Conservation (phyloP, 2,888 invertebrate species). For the Schizotus pectinicornis region DNA sequence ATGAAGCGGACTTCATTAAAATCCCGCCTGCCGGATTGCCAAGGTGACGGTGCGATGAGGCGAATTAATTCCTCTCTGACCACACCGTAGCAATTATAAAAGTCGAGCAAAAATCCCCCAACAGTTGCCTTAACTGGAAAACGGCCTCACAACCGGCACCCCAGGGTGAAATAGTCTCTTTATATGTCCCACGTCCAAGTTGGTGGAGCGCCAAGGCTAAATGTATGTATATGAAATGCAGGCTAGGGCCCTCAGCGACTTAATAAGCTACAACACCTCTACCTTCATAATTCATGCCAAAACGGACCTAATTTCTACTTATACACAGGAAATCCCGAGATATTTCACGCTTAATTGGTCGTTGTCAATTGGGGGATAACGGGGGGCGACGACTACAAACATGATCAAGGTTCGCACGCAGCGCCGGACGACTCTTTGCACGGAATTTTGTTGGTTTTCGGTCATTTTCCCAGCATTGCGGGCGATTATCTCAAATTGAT, state of each 20-base stretch:
- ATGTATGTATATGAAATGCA: constrained; percentile 25
- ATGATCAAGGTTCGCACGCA: not conserved
- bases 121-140: constrained; percentile 7
- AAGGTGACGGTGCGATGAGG: constrained; percentile 7
- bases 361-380: constrained; percentile 23
- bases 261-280: constrained; percentile 46
- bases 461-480: too few species aligned
- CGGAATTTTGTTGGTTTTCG: too few species aligned
- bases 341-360: constrained; percentile 35
- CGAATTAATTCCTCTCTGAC: constrained; percentile 2
- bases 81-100: too few species aligned
- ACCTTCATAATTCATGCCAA: constrained; percentile 44
- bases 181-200: too few species aligned
- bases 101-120: constrained; percentile 7
- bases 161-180: not conserved
- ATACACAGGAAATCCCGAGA: constrained; percentile 41
- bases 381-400: constrained; percentile 20
- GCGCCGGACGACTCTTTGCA: too few species aligned
- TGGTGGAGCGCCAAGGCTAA: not conserved
- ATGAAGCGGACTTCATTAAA: too few species aligned
- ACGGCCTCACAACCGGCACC: constrained; percentile 1
- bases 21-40: too few species aligned
- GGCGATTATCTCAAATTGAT: too few species aligned
- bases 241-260: constrained; percentile 21
- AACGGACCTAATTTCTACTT: constrained; percentile 47